Percentiles rank a stretch among this genome's conserved stretches.
These are phyloP conservation scores for Danio albolineatus DNA, from an alignment of 2,797 vertebrate species.

Conservation along the genomic window DNA sequence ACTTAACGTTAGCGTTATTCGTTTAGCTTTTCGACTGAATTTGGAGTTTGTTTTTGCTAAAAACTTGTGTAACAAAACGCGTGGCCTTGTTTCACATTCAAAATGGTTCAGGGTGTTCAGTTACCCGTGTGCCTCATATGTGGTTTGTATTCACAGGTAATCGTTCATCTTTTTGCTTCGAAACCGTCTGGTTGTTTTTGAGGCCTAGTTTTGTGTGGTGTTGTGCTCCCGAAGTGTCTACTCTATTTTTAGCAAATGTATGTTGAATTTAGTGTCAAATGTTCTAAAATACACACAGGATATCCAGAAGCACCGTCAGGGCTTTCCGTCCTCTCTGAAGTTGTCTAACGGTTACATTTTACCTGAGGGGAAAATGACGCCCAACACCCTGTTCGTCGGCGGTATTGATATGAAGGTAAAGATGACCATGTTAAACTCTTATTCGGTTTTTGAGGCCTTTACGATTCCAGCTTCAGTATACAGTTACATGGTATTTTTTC, in stretches of 20 bases:
- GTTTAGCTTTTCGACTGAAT: not conserved
- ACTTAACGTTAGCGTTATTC: not conserved
- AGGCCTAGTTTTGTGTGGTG: too few relatives aligned
- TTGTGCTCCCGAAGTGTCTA: not conserved
- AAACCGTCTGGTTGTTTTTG: not conserved
- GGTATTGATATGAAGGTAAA: slow-evolving; percentile 93
- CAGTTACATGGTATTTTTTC: not conserved
- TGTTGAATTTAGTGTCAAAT: not conserved
- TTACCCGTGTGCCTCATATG: slow-evolving; percentile 42
- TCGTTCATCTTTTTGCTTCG: not conserved
- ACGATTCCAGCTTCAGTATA: not conserved
- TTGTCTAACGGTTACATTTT: slow-evolving; percentile 90
- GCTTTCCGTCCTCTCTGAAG: slow-evolving; percentile 56
- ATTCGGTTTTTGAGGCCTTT: not conserved
- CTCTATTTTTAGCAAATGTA: not conserved
- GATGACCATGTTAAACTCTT: not conserved
- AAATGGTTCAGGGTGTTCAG: slow-evolving; percentile 39
- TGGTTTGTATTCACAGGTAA: slow-evolving; percentile 47
- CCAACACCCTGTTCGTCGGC: slow-evolving; percentile 94
- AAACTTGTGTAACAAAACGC: not conserved
- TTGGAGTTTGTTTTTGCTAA: not conserved
- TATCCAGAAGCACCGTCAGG: slow-evolving; percentile 70
- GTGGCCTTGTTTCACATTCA: not conserved
- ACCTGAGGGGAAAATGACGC: slow-evolving; percentile 92
- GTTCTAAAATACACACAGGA: slow-evolving; percentile 64